A percentile compares a stretch with the other conserved stretches of the same genome.
phyloP scores from a whole-genome alignment of 2,888 invertebrate genomes.

The Apotomis turbidana region DNA sequence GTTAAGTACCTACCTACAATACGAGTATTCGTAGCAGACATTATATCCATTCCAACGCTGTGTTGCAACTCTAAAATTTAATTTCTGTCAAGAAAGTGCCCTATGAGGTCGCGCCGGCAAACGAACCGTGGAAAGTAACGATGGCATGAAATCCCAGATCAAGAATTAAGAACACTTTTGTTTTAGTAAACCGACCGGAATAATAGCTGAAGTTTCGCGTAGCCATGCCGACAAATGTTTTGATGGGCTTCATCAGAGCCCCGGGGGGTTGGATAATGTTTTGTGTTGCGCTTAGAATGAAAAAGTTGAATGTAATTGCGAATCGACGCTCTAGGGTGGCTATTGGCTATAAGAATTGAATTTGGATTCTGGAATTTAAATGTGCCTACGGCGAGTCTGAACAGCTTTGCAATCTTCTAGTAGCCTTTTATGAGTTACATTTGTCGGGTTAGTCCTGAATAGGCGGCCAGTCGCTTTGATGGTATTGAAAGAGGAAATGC shows the following conservation, averaged over 20 bases:
- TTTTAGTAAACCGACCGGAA: conserved; percentile 77
- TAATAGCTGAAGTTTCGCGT: conserved; percentile 74
- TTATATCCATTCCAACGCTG: conserved; percentile 43
- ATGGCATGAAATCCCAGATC: conserved; percentile 76
- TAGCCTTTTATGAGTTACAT: conserved; percentile 72
- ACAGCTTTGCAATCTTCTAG: conserved; percentile 68
- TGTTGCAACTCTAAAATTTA: conserved; percentile 68
- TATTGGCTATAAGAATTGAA: conserved; percentile 38
- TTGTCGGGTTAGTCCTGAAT: conserved; percentile 72
- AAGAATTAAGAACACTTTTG: conserved; percentile 76
- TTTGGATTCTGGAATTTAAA: conserved; percentile 53
- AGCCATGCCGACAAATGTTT: conserved; percentile 77
- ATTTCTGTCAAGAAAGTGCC: conserved; percentile 62
- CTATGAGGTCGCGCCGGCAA: conserved; percentile 57
- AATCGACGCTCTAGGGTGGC: conserved; percentile 22
- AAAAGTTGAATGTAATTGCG: conserved; percentile 53
- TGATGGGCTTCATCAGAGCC: conserved; percentile 73
- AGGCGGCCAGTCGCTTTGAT: conserved; percentile 79
- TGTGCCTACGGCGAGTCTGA: conserved; percentile 54
- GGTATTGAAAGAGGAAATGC: conserved; percentile 81
- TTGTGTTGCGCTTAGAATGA: conserved; percentile 59
- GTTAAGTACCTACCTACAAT: conserved; percentile 45
- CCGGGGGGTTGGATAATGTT: conserved; percentile 69
- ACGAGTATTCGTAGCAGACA: conserved; percentile 42
- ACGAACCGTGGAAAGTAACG: conserved; percentile 72